Percentiles rank a stretch among this genome's conserved stretches.
phyloP scores from a whole-genome alignment of 1,140 invertebrate genomes.

The Elysia chlorotica region DNA sequence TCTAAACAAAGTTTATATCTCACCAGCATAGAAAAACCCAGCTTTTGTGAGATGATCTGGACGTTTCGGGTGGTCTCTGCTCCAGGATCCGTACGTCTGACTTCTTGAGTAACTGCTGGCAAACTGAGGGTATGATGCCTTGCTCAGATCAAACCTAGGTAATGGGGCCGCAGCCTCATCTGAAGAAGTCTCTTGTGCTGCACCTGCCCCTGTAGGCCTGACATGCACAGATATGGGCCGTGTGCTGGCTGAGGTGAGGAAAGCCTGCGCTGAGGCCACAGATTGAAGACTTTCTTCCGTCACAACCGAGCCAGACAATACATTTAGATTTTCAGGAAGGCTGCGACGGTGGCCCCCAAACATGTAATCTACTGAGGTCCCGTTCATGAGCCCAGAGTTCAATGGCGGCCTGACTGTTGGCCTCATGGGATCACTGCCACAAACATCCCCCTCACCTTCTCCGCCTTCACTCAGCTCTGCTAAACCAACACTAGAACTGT shows the following conservation, averaged over 20 bases:
- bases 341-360: background rate
- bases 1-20: background rate
- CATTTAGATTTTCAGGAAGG: background rate
- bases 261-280: background rate
- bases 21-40: background rate
- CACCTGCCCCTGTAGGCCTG: background rate
- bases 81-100: background rate
- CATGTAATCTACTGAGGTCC: background rate
- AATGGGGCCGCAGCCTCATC: background rate
- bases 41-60: background rate
- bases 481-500: no score
- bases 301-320: background rate
- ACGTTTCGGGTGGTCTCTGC: background rate
- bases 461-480: no score
- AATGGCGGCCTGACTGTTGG: background rate
- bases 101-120: background rate
- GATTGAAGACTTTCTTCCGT: background rate
- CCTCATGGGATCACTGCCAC: no score
- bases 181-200: no score
- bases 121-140: constrained; percentile 8
- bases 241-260: background rate
- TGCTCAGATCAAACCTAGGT: background rate
- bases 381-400: background rate
- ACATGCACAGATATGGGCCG: background rate
- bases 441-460: background rate